Evolutionary conservation across 2,113 vertebrate genomes (phyloP).

Genomic region (mouse (Mus musculus)): DNA sequence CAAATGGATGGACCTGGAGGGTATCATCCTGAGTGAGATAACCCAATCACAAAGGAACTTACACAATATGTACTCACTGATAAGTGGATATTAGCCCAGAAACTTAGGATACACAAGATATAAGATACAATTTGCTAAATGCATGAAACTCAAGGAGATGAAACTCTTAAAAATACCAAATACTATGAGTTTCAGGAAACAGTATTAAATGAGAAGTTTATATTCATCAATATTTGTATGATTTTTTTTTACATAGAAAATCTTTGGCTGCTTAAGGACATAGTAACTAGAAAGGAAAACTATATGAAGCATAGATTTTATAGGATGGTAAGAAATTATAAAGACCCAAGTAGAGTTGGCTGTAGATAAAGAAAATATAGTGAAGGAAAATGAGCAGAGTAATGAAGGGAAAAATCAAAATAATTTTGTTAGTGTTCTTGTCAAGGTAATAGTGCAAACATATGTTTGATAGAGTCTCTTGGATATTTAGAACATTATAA

Average conservation of each 20-base stretch:
- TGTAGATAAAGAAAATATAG: conserved; percentile 3
- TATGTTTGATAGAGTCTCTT: background rate
- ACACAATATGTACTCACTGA: too few relatives aligned
- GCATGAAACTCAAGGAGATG: too few relatives aligned
- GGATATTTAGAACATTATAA: background rate
- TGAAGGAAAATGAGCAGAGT: background rate
- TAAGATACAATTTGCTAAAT: too few relatives aligned
- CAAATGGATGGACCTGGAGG: too few relatives aligned
- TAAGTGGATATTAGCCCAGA: too few relatives aligned
- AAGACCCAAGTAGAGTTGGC: background rate
- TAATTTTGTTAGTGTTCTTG: background rate
- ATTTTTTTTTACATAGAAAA: background rate
- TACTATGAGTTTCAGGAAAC: background rate
- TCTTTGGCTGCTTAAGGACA: background rate
- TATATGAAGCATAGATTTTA: background rate
- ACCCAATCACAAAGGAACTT: too few relatives aligned
- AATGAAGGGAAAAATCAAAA: conserved; percentile 17
- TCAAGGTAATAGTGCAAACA: background rate
- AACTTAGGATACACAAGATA: too few relatives aligned
- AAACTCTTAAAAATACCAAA: background rate
- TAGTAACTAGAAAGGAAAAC: background rate
- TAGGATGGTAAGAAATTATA: background rate
- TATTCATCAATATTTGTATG: background rate
- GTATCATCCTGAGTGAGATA: too few relatives aligned
- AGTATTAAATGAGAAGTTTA: background rate